These are phyloP conservation scores for Macaria liturata DNA, from an alignment of 2,888 invertebrate species.

Conservation along the genomic window DNA sequence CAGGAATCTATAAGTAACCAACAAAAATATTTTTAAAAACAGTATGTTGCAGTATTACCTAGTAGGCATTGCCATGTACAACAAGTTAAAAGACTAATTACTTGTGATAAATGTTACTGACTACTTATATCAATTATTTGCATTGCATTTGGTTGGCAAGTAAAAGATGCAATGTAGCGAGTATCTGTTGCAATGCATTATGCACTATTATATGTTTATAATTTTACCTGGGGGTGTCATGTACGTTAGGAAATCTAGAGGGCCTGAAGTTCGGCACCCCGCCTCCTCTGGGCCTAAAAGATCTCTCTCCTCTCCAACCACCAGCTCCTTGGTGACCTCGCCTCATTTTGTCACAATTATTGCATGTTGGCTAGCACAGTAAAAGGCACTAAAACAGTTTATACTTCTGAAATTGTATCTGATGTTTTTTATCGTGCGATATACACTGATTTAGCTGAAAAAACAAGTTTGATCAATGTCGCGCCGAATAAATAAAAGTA, in stretches of 20 bases:
- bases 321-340: slow-evolving; percentile 74
- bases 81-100: no score
- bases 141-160: not conserved
- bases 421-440: not conserved
- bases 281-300: slow-evolving; percentile 66
- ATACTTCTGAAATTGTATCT: slow-evolving; percentile 4
- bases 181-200: slow-evolving; percentile 43
- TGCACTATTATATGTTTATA: slow-evolving; percentile 4
- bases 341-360: slow-evolving; percentile 65
- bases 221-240: slow-evolving; percentile 58
- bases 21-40: no score
- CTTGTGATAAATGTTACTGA: no score
- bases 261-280: slow-evolving; percentile 61
- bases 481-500: slow-evolving; percentile 55
- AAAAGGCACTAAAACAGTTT: slow-evolving; percentile 10
- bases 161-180: slow-evolving; percentile 48
- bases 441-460: slow-evolving; percentile 13
- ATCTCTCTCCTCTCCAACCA: slow-evolving; percentile 74
- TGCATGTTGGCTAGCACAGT: slow-evolving; percentile 50
- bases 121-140: no score
- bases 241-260: slow-evolving; percentile 48
- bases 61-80: no score
- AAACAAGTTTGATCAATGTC: slow-evolving; percentile 55
- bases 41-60: no score
- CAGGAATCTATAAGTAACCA: slow-evolving; percentile 46